These are phyloP conservation scores for Triplophysa rosa DNA, from an alignment of 2,113 vertebrate species.

Conservation along the genomic window DNA sequence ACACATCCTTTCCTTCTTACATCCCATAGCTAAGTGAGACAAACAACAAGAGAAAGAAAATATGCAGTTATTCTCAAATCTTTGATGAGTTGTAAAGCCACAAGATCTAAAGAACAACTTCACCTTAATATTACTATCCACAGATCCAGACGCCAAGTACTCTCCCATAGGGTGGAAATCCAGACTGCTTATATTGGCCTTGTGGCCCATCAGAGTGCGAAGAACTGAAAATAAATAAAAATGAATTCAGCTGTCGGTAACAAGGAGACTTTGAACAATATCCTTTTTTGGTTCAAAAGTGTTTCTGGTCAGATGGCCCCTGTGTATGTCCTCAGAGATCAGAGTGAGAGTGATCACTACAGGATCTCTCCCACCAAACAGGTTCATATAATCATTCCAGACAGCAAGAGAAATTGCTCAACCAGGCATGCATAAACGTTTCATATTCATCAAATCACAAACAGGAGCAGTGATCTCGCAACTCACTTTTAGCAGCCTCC, in stretches of 20 bases:
- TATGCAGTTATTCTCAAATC: neutral
- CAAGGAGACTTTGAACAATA: neutral
- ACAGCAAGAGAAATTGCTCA: neutral
- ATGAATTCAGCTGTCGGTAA: neutral
- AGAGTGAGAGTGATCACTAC: conserved; percentile 21
- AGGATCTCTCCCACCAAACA: conserved; percentile 32
- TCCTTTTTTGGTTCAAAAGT: neutral
- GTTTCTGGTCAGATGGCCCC: conserved; percentile 39
- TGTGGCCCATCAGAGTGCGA: conserved; percentile 88
- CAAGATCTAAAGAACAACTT: neutral
- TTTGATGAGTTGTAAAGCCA: neutral
- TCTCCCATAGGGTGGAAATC: conserved; percentile 91
- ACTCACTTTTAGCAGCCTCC: conserved; percentile 95
- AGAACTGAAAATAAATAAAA: conserved; percentile 74
- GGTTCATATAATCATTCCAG: conserved; percentile 25
- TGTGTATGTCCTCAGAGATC: conserved; percentile 28
- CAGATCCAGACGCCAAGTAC: conserved; percentile 89
- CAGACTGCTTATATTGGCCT: conserved; percentile 90
- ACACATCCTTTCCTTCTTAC: conserved; percentile 92
- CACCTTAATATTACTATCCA: conserved; percentile 98
- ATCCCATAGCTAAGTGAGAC: conserved; percentile 88
- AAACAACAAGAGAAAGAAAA: neutral
- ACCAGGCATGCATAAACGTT: neutral
- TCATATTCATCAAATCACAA: neutral
- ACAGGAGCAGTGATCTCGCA: neutral